Base-by-base conservation (phyloP, 2,113 vertebrate species). In the Plotosus lineatus region DNA sequence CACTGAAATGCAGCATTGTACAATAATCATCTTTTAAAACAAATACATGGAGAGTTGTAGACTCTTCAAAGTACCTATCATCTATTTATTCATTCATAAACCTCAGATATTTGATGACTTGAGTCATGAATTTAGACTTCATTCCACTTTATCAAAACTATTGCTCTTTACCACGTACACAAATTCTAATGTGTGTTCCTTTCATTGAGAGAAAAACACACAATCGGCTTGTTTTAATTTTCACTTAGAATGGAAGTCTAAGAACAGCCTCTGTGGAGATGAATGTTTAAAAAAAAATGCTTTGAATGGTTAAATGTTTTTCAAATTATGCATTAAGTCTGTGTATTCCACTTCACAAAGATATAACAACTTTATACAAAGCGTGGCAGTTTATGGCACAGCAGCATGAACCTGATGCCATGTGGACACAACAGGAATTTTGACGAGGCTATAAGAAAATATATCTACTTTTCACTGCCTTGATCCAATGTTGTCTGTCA, bases 1-100 rank as follows among this genome's bases (percentile, higher is more conserved):
- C 60, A 60, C 72, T 84, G 56, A 79, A 71, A 44, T 40, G 33
- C 68, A 65, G 76, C 31, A 42, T 61, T 81, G 26, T 38, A 69
- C 26, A 23, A 48, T 40, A 61, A 31, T 58, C 75, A 78, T 75
- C 56, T 53, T 72, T 78, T 12, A 50, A n/a, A 78, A 78, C 75
- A 77, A 71, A 75, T 21, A 61, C 46, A n/a, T 9, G 75, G 44
- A 50, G 36, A 71, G 48, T 28, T 66, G 61, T 55, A 23, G 36
- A 42, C 65, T 68, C 65, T 11, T 68, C 38, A 66, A 23, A 66
- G 36, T 44, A 26, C 40, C 40, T 28, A 28, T 44, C 44, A 11
- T 72, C 33, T 26, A 50, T 50, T 72, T 48, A 72, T 21, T 21
- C 23, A 46, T 46, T 69, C 42, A 44, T 46, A 28, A 6, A 50